phyloP scores from a whole-genome alignment of 2,888 invertebrate genomes.

The Reticulitermes lucifugus region DNA sequence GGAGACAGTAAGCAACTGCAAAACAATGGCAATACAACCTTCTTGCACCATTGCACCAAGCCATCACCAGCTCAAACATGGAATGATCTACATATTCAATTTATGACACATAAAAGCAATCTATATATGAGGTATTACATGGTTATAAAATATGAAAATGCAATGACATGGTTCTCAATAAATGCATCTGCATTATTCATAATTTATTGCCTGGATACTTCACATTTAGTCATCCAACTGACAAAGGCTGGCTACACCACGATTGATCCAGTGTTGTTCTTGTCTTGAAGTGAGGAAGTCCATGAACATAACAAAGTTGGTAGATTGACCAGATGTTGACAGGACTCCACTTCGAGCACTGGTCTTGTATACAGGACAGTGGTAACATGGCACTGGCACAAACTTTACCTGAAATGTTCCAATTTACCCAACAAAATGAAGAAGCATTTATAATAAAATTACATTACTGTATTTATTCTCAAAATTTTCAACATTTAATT shows the following conservation, averaged over 20 bases:
- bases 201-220: not conserved
- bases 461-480: not conserved
- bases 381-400: constrained; percentile 70
- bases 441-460: not conserved
- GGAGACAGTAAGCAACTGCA: too few species aligned
- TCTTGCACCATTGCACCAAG: too few species aligned
- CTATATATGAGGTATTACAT: too few species aligned
- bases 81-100: too few species aligned
- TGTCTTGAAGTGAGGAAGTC: constrained; percentile 71
- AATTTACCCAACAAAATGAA: too few species aligned
- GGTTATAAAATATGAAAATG: too few species aligned
- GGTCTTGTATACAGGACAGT: constrained; percentile 86
- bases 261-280: constrained; percentile 82
- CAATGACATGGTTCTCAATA: too few species aligned
- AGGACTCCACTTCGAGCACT: constrained; percentile 81
- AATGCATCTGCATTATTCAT: too few species aligned
- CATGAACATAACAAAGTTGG: constrained; percentile 84
- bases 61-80: too few species aligned
- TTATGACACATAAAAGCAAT: too few species aligned
- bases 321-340: constrained; percentile 86
- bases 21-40: too few species aligned
- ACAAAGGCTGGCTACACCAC: constrained; percentile 82
- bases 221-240: constrained; percentile 75
- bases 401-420: constrained; percentile 63
- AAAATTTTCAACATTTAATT: not conserved